phyloP scores from a whole-genome alignment of 2,797 vertebrate genomes.

The Crocodylus rhombifer region DNA sequence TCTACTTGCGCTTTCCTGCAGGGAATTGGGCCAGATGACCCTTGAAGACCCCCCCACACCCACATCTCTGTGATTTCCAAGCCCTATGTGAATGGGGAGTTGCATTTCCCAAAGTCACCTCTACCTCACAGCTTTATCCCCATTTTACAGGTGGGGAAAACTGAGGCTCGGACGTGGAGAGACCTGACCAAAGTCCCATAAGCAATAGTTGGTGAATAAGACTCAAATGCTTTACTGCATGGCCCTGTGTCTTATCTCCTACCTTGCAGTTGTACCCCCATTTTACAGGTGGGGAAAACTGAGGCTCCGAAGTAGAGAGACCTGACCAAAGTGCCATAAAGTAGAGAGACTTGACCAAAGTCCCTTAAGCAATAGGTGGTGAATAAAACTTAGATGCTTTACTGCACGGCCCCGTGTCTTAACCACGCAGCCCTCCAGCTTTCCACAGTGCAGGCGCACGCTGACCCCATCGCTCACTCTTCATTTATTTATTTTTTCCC shows the following conservation, averaged over 20 bases:
- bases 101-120: no score
- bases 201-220: background rate
- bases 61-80: no score
- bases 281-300: background rate
- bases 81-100: no score
- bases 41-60: background rate
- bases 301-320: background rate
- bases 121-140: no score
- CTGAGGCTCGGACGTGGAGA: background rate
- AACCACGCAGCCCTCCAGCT: background rate
- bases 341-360: background rate
- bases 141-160: background rate
- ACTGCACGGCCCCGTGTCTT: background rate
- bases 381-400: background rate
- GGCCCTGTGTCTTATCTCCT: background rate
- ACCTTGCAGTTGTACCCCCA: background rate
- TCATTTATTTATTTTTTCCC: background rate
- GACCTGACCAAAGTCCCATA: background rate
- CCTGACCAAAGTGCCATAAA: background rate
- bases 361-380: background rate
- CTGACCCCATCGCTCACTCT: slow-evolving; percentile 5
- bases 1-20: no score
- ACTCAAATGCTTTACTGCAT: no score
- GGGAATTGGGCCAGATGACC: background rate
- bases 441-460: no score